These are phyloP conservation scores for Hydrochoerus hydrochaeris DNA, from an alignment of 2,113 vertebrate species.

Conservation along the genomic window DNA sequence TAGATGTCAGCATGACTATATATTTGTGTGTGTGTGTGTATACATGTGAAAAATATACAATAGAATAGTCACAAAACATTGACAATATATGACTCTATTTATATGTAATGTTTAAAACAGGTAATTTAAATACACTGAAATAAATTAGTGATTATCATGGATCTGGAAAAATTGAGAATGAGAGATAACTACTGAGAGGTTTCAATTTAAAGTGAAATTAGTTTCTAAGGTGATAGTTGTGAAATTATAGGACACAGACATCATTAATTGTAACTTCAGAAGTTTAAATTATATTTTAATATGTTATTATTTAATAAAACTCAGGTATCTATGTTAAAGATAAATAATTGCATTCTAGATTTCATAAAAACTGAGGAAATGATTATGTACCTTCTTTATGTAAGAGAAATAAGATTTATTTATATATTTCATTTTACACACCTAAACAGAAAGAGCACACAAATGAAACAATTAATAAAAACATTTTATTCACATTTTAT, in stretches of 20 bases:
- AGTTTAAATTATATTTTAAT: background rate
- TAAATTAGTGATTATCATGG: background rate
- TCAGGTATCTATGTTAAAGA: background rate
- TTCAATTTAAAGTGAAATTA: background rate
- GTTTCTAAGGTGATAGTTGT: background rate
- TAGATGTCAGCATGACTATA: background rate
- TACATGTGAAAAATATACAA: background rate
- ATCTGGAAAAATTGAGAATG: background rate
- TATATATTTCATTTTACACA: background rate
- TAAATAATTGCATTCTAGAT: background rate
- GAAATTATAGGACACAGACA: background rate
- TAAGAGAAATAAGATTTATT: background rate
- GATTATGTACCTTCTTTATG: background rate
- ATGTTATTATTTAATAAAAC: background rate
- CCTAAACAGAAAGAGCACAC: background rate
- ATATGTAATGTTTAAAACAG: background rate
- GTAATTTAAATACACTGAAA: background rate
- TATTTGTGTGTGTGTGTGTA: background rate
- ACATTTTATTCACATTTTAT: background rate
- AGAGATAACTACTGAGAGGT: background rate
- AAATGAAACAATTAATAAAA: background rate
- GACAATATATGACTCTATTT: background rate
- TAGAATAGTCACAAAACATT: background rate
- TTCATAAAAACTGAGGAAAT: background rate
- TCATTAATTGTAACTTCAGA: background rate